Percentiles rank a stretch among this genome's conserved stretches.
Evolutionary conservation across 2,888 invertebrate species (phyloP).

Genomic region (Phlogophora meticulosa): DNA sequence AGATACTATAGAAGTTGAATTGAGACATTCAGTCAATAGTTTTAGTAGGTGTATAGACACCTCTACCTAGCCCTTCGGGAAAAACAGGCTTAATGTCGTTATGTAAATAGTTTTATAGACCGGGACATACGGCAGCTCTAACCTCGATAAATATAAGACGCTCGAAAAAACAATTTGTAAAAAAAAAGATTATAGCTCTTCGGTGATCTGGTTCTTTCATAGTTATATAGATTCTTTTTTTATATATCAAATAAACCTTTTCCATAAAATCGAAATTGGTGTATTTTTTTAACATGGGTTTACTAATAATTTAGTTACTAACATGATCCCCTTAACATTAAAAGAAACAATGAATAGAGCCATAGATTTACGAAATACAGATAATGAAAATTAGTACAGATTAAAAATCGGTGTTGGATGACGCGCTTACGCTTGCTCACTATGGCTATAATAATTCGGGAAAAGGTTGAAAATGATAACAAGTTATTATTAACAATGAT

Average conservation of each 20-base stretch:
- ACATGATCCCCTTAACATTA: constrained; percentile 72
- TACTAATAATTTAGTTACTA: constrained; percentile 89
- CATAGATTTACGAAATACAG: constrained; percentile 67
- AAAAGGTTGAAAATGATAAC: constrained; percentile 70
- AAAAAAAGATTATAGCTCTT: constrained; percentile 74
- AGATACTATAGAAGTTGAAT: not conserved
- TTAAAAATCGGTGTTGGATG: constrained; percentile 81
- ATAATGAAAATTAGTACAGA: constrained; percentile 67
- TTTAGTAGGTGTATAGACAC: too few species aligned
- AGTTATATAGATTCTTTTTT: constrained; percentile 85
- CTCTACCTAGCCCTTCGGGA: too few species aligned
- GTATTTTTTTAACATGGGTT: constrained; percentile 91
- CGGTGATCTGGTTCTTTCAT: constrained; percentile 88
- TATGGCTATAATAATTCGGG: constrained; percentile 82
- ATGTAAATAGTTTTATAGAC: constrained; percentile 17
- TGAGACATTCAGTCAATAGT: not conserved
- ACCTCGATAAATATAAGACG: constrained; percentile 64
- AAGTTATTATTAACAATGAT: constrained; percentile 70
- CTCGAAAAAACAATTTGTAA: constrained; percentile 70
- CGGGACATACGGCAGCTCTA: constrained; percentile 64
- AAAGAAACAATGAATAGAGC: constrained; percentile 66
- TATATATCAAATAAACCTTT: constrained; percentile 90
- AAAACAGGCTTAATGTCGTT: too few species aligned
- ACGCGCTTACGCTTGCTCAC: constrained; percentile 84
- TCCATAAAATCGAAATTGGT: constrained; percentile 90